Base-by-base conservation (phyloP, 2,888 invertebrate genomes). In the Sceliomorpha sp. region DNA sequence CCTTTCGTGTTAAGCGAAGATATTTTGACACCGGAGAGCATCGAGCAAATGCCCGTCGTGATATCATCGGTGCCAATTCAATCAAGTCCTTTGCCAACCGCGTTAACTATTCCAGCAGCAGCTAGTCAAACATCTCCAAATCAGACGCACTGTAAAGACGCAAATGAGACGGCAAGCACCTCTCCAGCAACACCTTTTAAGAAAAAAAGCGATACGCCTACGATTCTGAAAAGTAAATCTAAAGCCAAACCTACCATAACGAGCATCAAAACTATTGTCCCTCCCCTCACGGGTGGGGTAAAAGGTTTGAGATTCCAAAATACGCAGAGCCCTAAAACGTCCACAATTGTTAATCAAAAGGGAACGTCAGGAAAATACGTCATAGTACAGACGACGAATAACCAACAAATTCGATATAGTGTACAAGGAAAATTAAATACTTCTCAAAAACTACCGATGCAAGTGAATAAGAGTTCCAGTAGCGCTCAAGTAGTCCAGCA, bases 1-100 rank as follows among this genome's bases (percentile, higher is more conserved):
- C 94, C 94, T 0, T 93, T 94, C 68, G 93, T 94, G 1, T 84
- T 94, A 32, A 92, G 93, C 24, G 94, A 94, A 74, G 93, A 94
- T 75, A 90, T 92, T 31, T 85, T 93, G 59, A 92, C 92, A 0
- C 91, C 93, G 0, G 93, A 93, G 79, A 92, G 88, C 76, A 92
- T 93, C 47, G 92, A 93, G 74, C 92, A 92, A 79, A 91, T 93
- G 91, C 93, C 93, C 0, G 90, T 93, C 24, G 91, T 92, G 0
- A 86, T 90, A 71, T 88, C 89, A 0, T 68, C 68, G 12, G 62
- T 72, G 13, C 72, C 53, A 14, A 62, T 74, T 4, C 72, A 73
- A 4, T 47, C 75, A 12, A 64, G 58, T 9, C 26, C 55, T 31
- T 37, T 63, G 1, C 8, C 59, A 3, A 51, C 37, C 10, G 27